Evolutionary conservation across 2,888 invertebrate species (phyloP), one percentile per base, ranked within the genome.

Genomic region (Formica aserva): DNA sequence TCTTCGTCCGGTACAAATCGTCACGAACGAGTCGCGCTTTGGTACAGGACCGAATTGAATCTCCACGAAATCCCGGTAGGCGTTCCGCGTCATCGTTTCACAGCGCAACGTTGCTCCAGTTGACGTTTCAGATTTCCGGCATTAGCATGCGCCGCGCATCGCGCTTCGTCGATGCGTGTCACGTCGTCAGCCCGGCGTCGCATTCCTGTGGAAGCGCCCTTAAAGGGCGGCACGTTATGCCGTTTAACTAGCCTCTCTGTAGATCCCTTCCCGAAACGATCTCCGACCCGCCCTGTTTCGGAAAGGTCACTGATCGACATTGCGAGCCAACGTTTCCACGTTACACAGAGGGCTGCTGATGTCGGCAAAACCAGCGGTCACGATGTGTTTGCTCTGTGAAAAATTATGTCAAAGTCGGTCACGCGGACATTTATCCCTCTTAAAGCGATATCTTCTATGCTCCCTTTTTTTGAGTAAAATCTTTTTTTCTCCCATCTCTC

Each of bases 81-180:
- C 91, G 88, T 86, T 85, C 85, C 82, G 88, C 81, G 87, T 81
- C 86, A 82, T 81, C 87, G 86, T 86, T 84, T 86, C 86, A 86
- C 86, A 86, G 77, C 83, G 86, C 87, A 86, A 80, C 86, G 91
- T 84, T 89, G 90, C 90, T 89, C 88, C 86, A 87, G 91, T 93
- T 93, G 93, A 92, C 93, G 91, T 92, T 92, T 92, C 92, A 92
- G 93, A 93, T 93, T 93, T 93, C 90, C 88, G 82, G 88, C 92
- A 94, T 93, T 94, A 93, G 94, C 93, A 93, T 94, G 94, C 94
- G 87, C 86, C 88, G 91, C 86, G 91, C 88, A 91, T 89, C 90
- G 88, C 89, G 85, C 82, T 84, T 88, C 88, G 91, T 88, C 91
- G 90, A 94, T 93, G 93, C 94, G 92, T 91, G 92, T 93, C 93